phyloP scores from a whole-genome alignment of 2,797 vertebrate genomes.

The Rhadinocentrus ornatus region DNA sequence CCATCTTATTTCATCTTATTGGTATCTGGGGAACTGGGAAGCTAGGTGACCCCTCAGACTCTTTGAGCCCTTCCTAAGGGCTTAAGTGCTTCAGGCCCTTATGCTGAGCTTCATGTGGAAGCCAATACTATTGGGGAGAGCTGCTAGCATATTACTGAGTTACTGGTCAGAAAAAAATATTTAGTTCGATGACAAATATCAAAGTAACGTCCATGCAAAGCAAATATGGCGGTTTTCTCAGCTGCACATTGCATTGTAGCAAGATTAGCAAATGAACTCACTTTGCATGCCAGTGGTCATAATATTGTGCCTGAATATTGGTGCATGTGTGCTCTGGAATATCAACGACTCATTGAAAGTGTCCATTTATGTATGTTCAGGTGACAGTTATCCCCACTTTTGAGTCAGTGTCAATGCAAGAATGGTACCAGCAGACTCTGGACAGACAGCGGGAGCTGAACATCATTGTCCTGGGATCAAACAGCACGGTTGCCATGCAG shows the following conservation, averaged over 20 bases:
- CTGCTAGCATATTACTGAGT: neutral
- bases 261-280: neutral
- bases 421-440: constrained; percentile 94
- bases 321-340: neutral
- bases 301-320: neutral
- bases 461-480: constrained; percentile 82
- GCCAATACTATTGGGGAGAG: neutral
- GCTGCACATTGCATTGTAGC: neutral
- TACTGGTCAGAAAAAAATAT: neutral
- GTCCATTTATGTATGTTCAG: constrained; percentile 62
- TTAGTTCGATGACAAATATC: neutral
- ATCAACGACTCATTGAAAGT: neutral
- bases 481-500: constrained; percentile 97
- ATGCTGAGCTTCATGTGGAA: neutral
- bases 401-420: constrained; percentile 90
- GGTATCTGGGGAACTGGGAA: neutral
- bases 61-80: neutral
- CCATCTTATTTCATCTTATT: neutral
- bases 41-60: neutral
- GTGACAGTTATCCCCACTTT: constrained; percentile 88
- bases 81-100: neutral
- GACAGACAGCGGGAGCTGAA: constrained; percentile 81
- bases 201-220: neutral
- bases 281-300: neutral
- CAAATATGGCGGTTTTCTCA: neutral